Percentiles rank a stretch among this genome's conserved stretches.
Evolutionary conservation across 2,113 vertebrate species (phyloP).

Genomic region (Erinaceus europaeus): DNA sequence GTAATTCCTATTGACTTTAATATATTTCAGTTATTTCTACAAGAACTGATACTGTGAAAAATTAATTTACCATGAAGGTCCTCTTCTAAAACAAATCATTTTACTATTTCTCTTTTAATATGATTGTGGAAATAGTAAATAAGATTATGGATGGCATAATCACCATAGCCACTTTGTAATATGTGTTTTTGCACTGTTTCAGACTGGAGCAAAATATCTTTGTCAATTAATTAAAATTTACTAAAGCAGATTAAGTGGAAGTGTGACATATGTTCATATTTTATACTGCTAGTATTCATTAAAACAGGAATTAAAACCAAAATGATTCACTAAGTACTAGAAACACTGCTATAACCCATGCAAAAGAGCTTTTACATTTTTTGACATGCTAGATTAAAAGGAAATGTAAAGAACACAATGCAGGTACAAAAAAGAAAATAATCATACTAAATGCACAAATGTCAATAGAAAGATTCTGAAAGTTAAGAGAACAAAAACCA

Average conservation of each 20-base stretch:
- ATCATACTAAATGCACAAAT: not conserved
- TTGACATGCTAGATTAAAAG: not conserved
- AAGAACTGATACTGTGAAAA: constrained; percentile 22
- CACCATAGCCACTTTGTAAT: not conserved
- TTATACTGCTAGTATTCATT: not conserved
- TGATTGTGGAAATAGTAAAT: not conserved
- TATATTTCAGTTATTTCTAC: not conserved
- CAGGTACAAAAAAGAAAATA: not conserved
- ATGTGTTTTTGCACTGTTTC: not conserved
- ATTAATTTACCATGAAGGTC: not conserved
- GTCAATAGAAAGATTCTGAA: not conserved
- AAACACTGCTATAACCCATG: constrained; percentile 17
- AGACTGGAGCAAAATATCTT: not conserved
- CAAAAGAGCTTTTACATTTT: not conserved
- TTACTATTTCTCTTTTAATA: not conserved
- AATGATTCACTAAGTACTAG: constrained; percentile 23
- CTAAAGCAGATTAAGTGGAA: not conserved
- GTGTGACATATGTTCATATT: not conserved
- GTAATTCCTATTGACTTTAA: constrained; percentile 2
- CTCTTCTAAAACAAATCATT: constrained; percentile 19
- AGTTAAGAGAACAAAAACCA: not conserved
- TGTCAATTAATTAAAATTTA: not conserved
- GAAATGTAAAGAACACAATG: not conserved
- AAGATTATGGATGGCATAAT: constrained; percentile 1
- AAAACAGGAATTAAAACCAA: constrained; percentile 30